Conservation (phyloP, 2,113 vertebrate genomes). For the Cervus canadensis region DNA sequence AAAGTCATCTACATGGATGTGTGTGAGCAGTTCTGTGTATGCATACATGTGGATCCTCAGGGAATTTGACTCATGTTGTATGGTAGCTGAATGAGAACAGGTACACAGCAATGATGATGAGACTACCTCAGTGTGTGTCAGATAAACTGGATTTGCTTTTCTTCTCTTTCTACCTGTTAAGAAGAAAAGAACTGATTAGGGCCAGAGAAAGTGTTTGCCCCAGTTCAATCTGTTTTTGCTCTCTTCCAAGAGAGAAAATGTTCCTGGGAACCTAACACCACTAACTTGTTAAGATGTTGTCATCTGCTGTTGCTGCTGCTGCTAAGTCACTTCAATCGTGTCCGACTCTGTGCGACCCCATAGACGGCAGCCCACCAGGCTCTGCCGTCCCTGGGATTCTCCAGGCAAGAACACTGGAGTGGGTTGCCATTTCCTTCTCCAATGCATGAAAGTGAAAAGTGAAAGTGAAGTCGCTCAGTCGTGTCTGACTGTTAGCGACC, state of each 20-base stretch:
- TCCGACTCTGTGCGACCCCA: too few relatives aligned
- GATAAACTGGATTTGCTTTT: background rate
- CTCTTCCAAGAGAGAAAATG: background rate
- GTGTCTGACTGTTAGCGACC: too few relatives aligned
- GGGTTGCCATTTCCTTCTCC: too few relatives aligned
- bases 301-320: too few relatives aligned
- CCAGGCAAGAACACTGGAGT: too few relatives aligned
- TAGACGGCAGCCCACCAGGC: too few relatives aligned
- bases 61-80: background rate
- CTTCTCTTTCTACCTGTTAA: background rate
- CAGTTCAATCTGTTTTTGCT: background rate
- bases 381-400: too few relatives aligned
- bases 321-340: too few relatives aligned
- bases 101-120: background rate
- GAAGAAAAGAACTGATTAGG: background rate
- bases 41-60: background rate
- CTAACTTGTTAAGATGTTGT: too few relatives aligned
- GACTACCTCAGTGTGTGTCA: background rate
- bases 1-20: background rate
- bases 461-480: too few relatives aligned
- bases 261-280: background rate
- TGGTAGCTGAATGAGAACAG: background rate
- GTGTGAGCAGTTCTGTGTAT: background rate
- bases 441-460: too few relatives aligned
- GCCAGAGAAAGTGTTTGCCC: background rate